Conservation (phyloP, 2,888 invertebrate species). For the Campoletis raptor region DNA sequence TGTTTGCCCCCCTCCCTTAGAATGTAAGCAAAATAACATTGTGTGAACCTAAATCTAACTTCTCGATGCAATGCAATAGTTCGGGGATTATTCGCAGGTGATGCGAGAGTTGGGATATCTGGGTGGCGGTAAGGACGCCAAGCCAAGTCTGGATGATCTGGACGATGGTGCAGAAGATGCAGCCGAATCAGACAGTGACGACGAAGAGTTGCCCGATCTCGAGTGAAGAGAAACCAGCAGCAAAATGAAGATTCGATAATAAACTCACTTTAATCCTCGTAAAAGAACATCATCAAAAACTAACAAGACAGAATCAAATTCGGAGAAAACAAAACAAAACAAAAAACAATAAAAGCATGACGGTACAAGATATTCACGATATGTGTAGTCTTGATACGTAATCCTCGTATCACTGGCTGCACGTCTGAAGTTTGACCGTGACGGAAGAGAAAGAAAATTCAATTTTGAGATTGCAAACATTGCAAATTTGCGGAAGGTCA, state of each 20-base stretch:
- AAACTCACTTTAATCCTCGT: slow-evolving; percentile 66
- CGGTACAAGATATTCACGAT: slow-evolving; percentile 49
- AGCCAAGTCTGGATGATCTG: slow-evolving; percentile 91
- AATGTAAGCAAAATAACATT: not conserved
- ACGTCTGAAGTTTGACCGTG: slow-evolving; percentile 33
- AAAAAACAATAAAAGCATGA: slow-evolving; percentile 53
- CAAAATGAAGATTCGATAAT: slow-evolving; percentile 53
- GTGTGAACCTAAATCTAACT: not conserved
- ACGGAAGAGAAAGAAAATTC: slow-evolving; percentile 56
- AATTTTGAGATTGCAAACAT: slow-evolving; percentile 61
- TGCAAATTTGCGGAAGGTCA: slow-evolving; percentile 69
- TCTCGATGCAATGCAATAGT: slow-evolving; percentile 7
- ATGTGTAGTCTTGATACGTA: not conserved
- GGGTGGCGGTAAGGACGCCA: slow-evolving; percentile 86
- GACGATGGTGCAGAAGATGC: slow-evolving; percentile 89
- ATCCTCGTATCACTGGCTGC: not conserved
- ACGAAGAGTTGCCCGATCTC: slow-evolving; percentile 92
- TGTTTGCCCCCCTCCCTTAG: not conserved
- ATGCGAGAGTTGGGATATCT: slow-evolving; percentile 90
- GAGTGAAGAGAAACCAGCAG: slow-evolving; percentile 85
- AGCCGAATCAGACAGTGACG: slow-evolving; percentile 86
- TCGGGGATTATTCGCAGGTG: slow-evolving; percentile 85
- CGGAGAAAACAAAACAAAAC: slow-evolving; percentile 44
- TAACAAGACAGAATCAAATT: slow-evolving; percentile 11
- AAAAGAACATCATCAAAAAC: slow-evolving; percentile 52